Base-by-base conservation (phyloP, 2,113 vertebrate species). In the Phyllostomus hastatus region DNA sequence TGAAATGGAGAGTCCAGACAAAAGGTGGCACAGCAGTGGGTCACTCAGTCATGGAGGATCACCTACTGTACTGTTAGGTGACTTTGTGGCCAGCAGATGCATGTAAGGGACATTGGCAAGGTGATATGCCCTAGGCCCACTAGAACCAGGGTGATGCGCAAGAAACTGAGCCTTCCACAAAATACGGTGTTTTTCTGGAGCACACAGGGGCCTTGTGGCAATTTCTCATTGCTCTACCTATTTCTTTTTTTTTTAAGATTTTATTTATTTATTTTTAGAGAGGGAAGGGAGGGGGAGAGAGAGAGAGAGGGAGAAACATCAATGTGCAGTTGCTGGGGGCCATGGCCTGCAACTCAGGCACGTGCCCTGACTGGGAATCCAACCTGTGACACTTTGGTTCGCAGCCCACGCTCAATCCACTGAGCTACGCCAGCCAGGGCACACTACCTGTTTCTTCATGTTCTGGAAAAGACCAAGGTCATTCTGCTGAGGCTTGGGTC, bases 401-500 rank as follows among this genome's bases (percentile, higher is more conserved):
- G 38, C 38, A 41, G 38, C 38, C 38, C 38, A 41, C 38, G 38
- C 38, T 41, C 38, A 41, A 41, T 41, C 38, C 38, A 41, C 3
- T 41, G 38, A 41, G 38, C 38, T 41, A 41, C 38, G 38, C 38
- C 38, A 41, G 38, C 38, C 38, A 41, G 38, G 38, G 38, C 6
- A 7, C 1, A 46, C 5, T 38, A 1, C 5, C 2, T 48, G 5
- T 3, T 24, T 81, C 41, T 76, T 11, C 20, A 1, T 28, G 1
- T 46, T 41, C 38, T 52, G 10, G 8, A 6, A 4, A 94, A 57
- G 9, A 20, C 0, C 4, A 41, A 70, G 8, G 7, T 1, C 2
- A 12, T 14, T 48, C 48, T 48, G 24, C 17, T 64, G 38, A 66
- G n/a, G 2, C 12, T 38, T 78, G 19, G 14, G 16, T 70, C n/a